Base-by-base conservation (phyloP, 2,797 vertebrate species). In the Malacoctenus gilli region DNA sequence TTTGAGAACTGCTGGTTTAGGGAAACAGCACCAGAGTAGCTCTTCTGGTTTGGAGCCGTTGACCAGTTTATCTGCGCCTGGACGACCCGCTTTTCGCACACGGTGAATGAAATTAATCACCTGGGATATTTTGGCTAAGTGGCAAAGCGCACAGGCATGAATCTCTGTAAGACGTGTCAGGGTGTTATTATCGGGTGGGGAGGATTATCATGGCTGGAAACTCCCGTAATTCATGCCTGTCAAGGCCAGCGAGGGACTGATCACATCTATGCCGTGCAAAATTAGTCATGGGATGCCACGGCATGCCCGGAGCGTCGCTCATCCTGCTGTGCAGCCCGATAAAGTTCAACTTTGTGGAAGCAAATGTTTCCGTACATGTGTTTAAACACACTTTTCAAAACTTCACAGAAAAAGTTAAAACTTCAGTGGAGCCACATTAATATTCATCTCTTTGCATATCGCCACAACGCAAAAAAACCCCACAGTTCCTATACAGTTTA, bases 111-210 rank as follows among this genome's bases (percentile, higher is more conserved):
- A 79, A 69, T 57, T 35, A 80, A 79, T 87, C 72, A 83, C 74
- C 54, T 67, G 73, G 60, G 72, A 74, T 74, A 68, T 76, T 82
- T 67, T 59, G 53, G 60, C 61, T 30, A 43, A 56, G 60, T 52
- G 51, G 37, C 22, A 49, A 60, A 60, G 59, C 71, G 51, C n/a
- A n/a, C 25, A 25, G 34, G 50, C 39, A 36, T 48, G 30, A 67
- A 40, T 83, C 50, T 75, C 40, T 31, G 57, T 18, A 30, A 61
- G 63, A 75, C 28, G 59, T 79, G 73, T 62, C 78, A 83, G 79
- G 65, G 55, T 84, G 61, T 84, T 77, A 80, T 88, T 85, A 85
- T 72, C 46, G 48, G 58, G 46, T 72, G 58, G 56, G 51, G 48
- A 58, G 36, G 67, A 75, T 67, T 66, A 77, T 71, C 38, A 4